Evolutionary conservation across 2,113 vertebrate genomes (phyloP).

Genomic region (Mesembrinibis cayennensis): DNA sequence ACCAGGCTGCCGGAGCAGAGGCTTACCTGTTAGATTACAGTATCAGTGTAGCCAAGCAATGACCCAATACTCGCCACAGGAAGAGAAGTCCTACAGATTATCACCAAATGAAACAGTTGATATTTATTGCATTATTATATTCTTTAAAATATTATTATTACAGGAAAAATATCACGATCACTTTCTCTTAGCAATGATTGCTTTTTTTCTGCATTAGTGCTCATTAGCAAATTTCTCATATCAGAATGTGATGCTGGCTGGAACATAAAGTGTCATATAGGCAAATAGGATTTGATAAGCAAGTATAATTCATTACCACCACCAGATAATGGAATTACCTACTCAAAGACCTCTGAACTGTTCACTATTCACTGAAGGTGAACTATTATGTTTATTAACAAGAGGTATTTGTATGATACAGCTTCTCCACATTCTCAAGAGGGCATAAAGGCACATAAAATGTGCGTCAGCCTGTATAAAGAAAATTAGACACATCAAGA

Average conservation of each 20-base stretch:
- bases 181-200: background rate
- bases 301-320: background rate
- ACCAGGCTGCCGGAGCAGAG: background rate
- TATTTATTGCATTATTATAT: background rate
- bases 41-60: background rate
- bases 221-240: background rate
- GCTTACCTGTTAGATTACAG: background rate
- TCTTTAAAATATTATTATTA: background rate
- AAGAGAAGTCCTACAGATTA: background rate
- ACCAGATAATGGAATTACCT: background rate
- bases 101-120: background rate
- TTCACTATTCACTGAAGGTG: background rate
- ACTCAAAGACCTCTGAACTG: background rate
- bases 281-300: background rate
- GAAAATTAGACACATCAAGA: background rate
- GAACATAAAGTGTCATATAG: background rate
- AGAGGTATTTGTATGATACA: background rate
- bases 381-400: background rate
- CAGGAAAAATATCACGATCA: background rate
- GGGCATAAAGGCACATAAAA: background rate
- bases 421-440: background rate
- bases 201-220: background rate
- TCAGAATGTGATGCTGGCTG: background rate
- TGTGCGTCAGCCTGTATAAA: background rate
- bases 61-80: background rate